Percentiles rank a stretch among this genome's conserved stretches.
Conservation (phyloP, 2,113 vertebrate genomes). For the Puntigrus tetrazona region DNA sequence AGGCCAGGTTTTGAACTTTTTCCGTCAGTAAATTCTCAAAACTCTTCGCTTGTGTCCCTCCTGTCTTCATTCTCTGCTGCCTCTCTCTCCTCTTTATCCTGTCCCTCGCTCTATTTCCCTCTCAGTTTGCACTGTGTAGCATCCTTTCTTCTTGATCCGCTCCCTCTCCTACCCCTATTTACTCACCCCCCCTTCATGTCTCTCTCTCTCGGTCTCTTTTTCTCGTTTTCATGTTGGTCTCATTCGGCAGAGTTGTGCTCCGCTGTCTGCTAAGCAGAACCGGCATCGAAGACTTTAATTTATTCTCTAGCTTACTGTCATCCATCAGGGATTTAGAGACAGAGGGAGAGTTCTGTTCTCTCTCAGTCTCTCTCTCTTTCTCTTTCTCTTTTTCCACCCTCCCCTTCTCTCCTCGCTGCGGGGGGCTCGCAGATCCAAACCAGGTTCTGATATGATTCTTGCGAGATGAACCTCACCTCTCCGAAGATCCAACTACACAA, state of each 20-base stretch:
- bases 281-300: constrained; percentile 53
- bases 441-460: constrained; percentile 75
- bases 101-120: constrained; percentile 4
- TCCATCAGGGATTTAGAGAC: constrained; percentile 54
- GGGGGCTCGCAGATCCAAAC: constrained; percentile 44
- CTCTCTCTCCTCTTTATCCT: constrained; percentile 2
- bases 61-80: neutral
- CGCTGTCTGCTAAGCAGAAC: constrained; percentile 11
- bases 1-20: neutral
- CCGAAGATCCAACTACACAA: constrained; percentile 77
- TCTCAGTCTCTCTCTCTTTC: constrained; percentile 19
- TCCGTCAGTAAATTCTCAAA: neutral
- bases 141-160: constrained; percentile 44
- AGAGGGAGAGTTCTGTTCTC: constrained; percentile 7
- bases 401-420: constrained; percentile 44
- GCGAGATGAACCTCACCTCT: constrained; percentile 76
- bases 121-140: constrained; percentile 16
- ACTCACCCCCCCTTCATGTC: constrained; percentile 21
- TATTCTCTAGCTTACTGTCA: constrained; percentile 61
- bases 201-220: neutral
- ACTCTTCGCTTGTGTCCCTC: neutral
- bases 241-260: constrained; percentile 37
- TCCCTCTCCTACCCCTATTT: constrained; percentile 8
- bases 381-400: neutral
- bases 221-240: constrained; percentile 42